Evolutionary conservation across 2,113 vertebrate species (phyloP).

Genomic region (Camelus bactrianus): DNA sequence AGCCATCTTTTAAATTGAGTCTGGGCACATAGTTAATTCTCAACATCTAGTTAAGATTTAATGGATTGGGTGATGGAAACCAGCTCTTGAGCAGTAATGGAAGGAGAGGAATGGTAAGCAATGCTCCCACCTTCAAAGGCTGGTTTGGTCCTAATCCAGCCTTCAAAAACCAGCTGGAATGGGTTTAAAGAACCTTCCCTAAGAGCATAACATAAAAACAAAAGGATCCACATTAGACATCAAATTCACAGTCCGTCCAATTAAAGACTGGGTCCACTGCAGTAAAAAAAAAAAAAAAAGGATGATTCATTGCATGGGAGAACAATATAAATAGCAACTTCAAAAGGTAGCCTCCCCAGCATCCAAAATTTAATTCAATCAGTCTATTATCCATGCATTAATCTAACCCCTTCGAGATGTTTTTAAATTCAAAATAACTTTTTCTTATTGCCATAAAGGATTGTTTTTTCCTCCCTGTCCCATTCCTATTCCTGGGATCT

Average conservation of each 20-base stretch:
- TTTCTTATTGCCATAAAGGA: conserved; percentile 15
- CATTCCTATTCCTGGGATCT: background rate
- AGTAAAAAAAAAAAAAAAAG: background rate
- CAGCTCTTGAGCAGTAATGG: background rate
- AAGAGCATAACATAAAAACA: conserved; percentile 26
- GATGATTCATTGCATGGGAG: background rate
- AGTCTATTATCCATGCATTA: background rate
- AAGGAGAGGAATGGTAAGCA: background rate
- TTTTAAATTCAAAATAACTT: conserved; percentile 50
- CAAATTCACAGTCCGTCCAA: background rate
- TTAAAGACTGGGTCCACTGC: background rate
- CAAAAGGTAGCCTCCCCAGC: background rate
- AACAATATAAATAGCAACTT: conserved; percentile 8
- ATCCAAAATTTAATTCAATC: conserved; percentile 1
- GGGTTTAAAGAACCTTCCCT: background rate
- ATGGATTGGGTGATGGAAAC: background rate
- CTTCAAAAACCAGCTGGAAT: conserved; percentile 2
- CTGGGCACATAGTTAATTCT: background rate
- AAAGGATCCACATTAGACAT: background rate
- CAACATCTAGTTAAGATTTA: background rate
- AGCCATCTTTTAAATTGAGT: background rate
- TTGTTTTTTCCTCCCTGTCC: background rate
- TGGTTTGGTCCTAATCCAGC: conserved; percentile 2
- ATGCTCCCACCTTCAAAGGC: conserved; percentile 6
- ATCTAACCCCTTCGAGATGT: background rate